phyloP scores from a whole-genome alignment of 2,888 invertebrate genomes.

The Frankliniella fusca region DNA sequence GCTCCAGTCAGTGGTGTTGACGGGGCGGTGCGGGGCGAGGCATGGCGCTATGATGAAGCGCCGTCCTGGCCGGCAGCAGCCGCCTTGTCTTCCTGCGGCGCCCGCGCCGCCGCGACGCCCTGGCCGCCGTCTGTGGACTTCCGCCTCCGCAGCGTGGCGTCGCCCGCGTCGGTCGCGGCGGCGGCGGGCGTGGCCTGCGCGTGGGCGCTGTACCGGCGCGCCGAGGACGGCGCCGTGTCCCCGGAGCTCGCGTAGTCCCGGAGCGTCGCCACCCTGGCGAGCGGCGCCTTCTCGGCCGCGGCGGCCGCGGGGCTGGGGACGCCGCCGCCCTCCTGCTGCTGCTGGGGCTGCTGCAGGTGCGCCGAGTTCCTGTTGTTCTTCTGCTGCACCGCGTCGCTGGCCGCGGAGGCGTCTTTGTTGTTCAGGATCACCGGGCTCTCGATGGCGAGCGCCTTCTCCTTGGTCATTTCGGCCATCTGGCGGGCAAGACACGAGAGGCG shows the following conservation, averaged over 20 bases:
- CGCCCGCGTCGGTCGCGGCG: neutral
- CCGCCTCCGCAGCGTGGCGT: neutral
- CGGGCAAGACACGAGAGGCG: neutral
- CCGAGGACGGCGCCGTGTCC: neutral
- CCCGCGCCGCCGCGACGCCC: neutral
- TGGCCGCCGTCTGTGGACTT: slow-evolving; percentile 3
- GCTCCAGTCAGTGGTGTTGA: too few species aligned
- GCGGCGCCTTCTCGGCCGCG: slow-evolving; percentile 1
- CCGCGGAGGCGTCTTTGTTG: slow-evolving; percentile 14
- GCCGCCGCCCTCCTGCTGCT: neutral
- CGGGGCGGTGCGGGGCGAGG: too few species aligned
- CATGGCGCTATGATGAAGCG: too few species aligned
- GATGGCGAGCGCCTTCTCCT: neutral
- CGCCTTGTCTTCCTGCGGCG: too few species aligned
- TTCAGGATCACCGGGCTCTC: neutral
- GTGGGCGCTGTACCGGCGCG: slow-evolving; percentile 7
- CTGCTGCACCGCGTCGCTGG: slow-evolving; percentile 11
- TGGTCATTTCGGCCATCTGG: neutral
- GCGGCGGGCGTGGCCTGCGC: neutral
- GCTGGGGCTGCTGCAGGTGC: neutral
- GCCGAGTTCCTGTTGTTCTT: slow-evolving; percentile 17
- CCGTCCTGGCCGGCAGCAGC: too few species aligned
- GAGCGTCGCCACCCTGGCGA: neutral
- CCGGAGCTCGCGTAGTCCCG: slow-evolving; percentile 5
- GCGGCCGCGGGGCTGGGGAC: neutral